phyloP scores from a whole-genome alignment of 2,113 vertebrate genomes.

The Eurystomus gularis region DNA sequence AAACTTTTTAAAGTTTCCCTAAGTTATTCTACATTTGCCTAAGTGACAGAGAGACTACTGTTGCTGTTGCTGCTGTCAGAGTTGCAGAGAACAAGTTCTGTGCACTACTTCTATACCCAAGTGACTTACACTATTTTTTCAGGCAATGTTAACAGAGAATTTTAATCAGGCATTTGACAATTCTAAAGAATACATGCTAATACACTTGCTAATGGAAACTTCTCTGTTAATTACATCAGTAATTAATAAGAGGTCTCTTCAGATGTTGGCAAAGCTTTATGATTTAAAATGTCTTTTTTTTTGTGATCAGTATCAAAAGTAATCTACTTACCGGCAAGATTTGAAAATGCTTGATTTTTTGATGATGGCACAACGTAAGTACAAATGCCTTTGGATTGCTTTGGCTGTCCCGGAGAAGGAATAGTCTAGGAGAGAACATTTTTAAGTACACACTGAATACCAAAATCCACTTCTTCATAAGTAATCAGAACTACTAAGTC shows the following conservation, averaged over 20 bases:
- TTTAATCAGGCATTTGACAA: not conserved
- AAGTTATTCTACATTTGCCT: not conserved
- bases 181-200: not conserved
- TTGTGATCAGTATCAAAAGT: not conserved
- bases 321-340: constrained; percentile 90
- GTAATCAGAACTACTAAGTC: not conserved
- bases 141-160: not conserved
- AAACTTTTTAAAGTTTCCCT: not conserved
- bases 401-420: constrained; percentile 96
- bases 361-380: constrained; percentile 97
- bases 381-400: constrained; percentile 99
- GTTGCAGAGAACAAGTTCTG: not conserved
- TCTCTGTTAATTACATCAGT: not conserved
- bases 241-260: not conserved
- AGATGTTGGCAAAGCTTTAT: not conserved
- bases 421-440: constrained; percentile 80
- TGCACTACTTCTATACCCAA: not conserved
- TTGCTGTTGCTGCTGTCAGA: not conserved
- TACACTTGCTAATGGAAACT: not conserved
- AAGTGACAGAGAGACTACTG: not conserved
- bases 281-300: not conserved
- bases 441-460: constrained; percentile 12
- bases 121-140: not conserved
- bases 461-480: not conserved
- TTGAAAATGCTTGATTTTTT: constrained; percentile 99